These are phyloP conservation scores for Carabus problematicus DNA, from an alignment of 2,888 invertebrate species.

Conservation along the genomic window DNA sequence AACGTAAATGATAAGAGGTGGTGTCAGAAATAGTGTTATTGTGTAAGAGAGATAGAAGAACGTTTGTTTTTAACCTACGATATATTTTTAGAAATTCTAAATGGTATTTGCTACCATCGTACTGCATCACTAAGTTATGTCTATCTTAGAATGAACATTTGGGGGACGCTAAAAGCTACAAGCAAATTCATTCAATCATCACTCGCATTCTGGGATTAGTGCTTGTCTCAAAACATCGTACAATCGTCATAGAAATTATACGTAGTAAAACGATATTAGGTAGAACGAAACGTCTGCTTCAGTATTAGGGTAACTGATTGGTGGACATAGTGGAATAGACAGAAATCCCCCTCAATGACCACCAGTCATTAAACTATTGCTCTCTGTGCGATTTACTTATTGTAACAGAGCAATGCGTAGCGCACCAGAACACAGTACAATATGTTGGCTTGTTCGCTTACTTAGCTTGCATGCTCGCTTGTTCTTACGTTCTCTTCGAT, in stretches of 20 bases:
- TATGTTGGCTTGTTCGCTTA: slow-evolving; percentile 1
- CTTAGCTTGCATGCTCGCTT: background rate
- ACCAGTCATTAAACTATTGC: no score
- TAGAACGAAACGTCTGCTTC: slow-evolving; percentile 22
- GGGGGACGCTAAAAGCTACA: slow-evolving; percentile 41
- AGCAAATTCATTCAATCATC: slow-evolving; percentile 41
- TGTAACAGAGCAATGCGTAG: no score
- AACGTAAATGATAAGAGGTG: background rate
- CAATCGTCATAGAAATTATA: slow-evolving; percentile 31
- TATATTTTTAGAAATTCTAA: slow-evolving; percentile 40
- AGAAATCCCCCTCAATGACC: no score
- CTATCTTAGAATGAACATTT: slow-evolving; percentile 40
- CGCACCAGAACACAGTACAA: no score
- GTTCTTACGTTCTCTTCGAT: no score
- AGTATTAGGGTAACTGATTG: no score
- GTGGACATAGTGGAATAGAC: no score
- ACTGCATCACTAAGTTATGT: slow-evolving; percentile 35
- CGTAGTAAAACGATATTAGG: slow-evolving; percentile 26
- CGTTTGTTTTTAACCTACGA: slow-evolving; percentile 36
- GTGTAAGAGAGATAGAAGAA: slow-evolving; percentile 32
- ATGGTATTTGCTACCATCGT: slow-evolving; percentile 36
- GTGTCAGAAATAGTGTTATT: background rate
- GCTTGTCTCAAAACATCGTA: slow-evolving; percentile 41
- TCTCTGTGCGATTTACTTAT: no score
- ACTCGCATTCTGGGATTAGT: slow-evolving; percentile 43